Base-by-base conservation (phyloP, 2,797 vertebrate genomes). In the Halcyon badia region DNA sequence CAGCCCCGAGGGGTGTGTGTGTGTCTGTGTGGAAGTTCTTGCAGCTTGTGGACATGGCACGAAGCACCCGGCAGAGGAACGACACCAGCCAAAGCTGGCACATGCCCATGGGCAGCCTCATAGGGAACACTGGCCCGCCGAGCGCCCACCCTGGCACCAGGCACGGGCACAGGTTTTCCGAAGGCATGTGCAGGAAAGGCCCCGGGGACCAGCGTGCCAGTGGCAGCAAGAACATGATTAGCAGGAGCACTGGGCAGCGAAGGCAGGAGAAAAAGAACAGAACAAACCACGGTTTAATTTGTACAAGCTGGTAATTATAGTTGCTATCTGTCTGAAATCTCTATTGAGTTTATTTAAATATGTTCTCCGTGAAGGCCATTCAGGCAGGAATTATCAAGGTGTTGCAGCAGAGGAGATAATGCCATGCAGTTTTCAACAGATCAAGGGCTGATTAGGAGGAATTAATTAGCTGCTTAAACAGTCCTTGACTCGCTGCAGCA, bases 281-380 rank as follows among this genome's bases (percentile, higher is more conserved):
- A 97, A 97, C 97, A 97, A 97, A 89, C 87, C 62, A 72, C 26
- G 94, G 97, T 98, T 98, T 98, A 98, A 97, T 98, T 97, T 97
- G 97, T 97, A 96, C 97, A 97, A 97, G 97, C 95, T 82, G 95
- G 94, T 97, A 98, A 98, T 98, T 97, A 97, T 95, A 94, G 94
- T 84, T 85, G 92, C 94, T 94, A 96, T 97, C 97, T 95, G 97
- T 95, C 94, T 94, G 96, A 96, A 96, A 96, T 95, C 89, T 92
- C 96, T 97, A 96, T 96, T 96, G 97, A 98, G 97, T 87, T 86
- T 94, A 97, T 98, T 97, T 97, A 95, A 97, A 97, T 97, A 96
- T 96, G 96, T 97, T 96, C 96, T 96, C 95, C 75, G 88, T 89
- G 96, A 94, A 96, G 97, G 87, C 90, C 91, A 89, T 89, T 94